Evolutionary conservation across 2,113 vertebrate genomes (phyloP), one percentile per base, ranked within the genome.

Genomic region (Mus musculus): DNA sequence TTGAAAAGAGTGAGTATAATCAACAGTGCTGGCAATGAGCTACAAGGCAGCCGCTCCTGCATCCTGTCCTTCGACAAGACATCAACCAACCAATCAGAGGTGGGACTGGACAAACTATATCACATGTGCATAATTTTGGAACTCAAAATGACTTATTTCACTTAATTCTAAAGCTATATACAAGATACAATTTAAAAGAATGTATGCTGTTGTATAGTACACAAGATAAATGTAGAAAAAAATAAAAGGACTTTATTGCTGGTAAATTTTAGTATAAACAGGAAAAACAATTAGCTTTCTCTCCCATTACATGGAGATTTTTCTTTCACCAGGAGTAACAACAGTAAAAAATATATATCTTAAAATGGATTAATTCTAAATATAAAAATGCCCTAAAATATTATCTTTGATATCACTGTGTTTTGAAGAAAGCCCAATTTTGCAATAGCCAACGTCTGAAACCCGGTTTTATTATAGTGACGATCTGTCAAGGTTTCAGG

Each of bases 371-470:
- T 95, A 89, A 92, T 86, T 89, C 63, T 61, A 95, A 96, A 81
- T 93, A 95, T 77, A 89, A 96, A 96, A 95, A 94, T 95, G 85
- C 7, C 81, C 92, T 88, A 94, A 16, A 69, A 69, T 33, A 77
- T 96, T 91, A 89, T 95, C 85, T 86, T 93, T 96, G 86, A 94
- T 93, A 72, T 87, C 42, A 88, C 75, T 71, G 94, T 28, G 72
- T 96, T 94, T 52, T 95, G 90, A 95, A 94, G 65, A 96, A 92
- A 96, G 95, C 84, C 88, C 95, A 93, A 96, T 96, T 98, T 95
- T 95, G 42, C 28, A 95, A 94, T 78, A 87, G 95, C 95, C 81
- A 97, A 96, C 46, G 75, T 95, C 77, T 97, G 73, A 94, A 93
- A 94, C 46, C 88, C 0, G 87, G 59, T 96, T 97, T 95, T 96